A percentile compares a stretch with the other conserved stretches of the same genome.
phyloP scores from a whole-genome alignment of 2,888 invertebrate genomes.

The Acanthosepion lycidas region DNA sequence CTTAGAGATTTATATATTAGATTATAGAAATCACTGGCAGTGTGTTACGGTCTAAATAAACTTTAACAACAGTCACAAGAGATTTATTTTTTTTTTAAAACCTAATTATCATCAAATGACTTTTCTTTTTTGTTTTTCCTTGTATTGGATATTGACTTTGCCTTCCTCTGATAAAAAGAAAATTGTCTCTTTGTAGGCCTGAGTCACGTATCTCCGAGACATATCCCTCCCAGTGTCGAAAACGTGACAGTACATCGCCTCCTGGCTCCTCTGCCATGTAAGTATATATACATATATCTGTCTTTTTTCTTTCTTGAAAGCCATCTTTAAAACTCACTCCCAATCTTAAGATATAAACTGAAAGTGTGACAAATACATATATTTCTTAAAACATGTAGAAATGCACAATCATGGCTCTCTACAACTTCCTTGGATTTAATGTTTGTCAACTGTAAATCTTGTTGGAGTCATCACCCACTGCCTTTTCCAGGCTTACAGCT shows the following conservation, averaged over 20 bases:
- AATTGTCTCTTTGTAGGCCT: neutral
- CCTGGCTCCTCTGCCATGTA: neutral
- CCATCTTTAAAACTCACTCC: no score
- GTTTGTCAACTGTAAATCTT: no score
- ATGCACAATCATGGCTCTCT: no score
- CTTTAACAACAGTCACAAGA: neutral
- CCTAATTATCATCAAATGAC: neutral
- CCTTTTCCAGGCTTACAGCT: no score
- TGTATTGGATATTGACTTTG: neutral
- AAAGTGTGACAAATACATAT: no score
- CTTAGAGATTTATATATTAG: no score
- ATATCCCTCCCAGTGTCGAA: constrained; percentile 37
- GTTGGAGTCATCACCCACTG: no score
- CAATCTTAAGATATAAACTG: no score
- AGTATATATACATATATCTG: neutral
- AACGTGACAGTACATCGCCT: neutral
- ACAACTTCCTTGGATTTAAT: no score
- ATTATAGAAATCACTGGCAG: neutral
- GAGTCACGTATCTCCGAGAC: neutral
- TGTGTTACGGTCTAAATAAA: neutral
- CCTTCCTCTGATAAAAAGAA: neutral
- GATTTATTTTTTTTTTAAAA: neutral
- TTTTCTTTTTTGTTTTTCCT: neutral
- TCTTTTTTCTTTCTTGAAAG: no score
- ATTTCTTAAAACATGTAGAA: no score